Base-by-base conservation (phyloP, 1,140 invertebrate species). In the Aleiodes sp. region DNA sequence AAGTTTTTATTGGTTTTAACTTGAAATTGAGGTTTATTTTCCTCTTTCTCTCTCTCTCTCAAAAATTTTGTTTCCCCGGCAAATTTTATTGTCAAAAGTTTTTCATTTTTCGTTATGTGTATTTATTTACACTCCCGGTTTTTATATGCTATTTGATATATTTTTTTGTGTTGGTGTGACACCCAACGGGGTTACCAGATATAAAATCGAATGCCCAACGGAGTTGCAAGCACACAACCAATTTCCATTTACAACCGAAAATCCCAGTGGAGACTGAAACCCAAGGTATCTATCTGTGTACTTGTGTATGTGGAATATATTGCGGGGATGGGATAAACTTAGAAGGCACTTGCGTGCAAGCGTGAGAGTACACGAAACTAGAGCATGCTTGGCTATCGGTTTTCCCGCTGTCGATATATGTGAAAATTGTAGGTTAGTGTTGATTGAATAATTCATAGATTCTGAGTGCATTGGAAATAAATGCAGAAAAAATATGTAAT, bases 161-260 rank as follows among this genome's bases (percentile, higher is more conserved):
- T n/a, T n/a, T n/a, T n/a, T n/a, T n/a, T n/a, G n/a, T n/a, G n/a
- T 56, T 28, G 24, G 52, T 56, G 19, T 56, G 24, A 56, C 52
- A 21, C 52, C 24, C 21, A 56, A 56, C 24, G 24, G 24, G 24
- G 10, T 33, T 4, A 56, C 3, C 19, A 8, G 24, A 28, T 56
- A 56, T 56, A 26, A 56, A 56, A 56, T 24, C 46, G 21, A 56
- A 56, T 56, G 24, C 46, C 19, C 46, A 56, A 21, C 9, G 24
- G 52, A 56, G 52, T 46, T n/a, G 10, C n/a, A n/a, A 46, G 41
- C 41, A 46, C 52, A 56, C 21, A 56, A 56, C 52, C 52, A 56
- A 56, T 56, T 56, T 56, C 19, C 52, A 56, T 56, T 56, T 56
- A 56, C 52, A 56, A 56, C 52, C 19, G 28, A 56, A 33, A n/a